These are phyloP conservation scores for Heliconius melpomene DNA, from an alignment of 1,140 invertebrate species.

Conservation along the genomic window DNA sequence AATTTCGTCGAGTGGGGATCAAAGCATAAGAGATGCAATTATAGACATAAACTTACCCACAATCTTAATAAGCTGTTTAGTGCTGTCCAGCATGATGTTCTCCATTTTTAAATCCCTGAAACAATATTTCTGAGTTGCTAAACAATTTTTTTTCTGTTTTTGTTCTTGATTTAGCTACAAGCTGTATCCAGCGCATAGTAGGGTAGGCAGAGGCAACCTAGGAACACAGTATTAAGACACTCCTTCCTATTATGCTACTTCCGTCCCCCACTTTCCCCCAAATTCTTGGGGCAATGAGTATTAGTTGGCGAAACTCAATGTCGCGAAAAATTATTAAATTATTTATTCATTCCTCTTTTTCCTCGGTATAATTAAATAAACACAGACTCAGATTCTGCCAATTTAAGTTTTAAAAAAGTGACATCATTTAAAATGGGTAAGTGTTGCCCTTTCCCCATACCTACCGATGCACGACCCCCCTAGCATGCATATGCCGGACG, in stretches of 20 bases:
- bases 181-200: neutral
- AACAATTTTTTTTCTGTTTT: too few species aligned
- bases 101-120: constrained; percentile 90
- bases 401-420: too few species aligned
- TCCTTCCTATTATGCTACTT: neutral
- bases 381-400: too few species aligned
- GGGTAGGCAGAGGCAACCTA: neutral
- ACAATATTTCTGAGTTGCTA: constrained; percentile 1
- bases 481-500: constrained; percentile 85
- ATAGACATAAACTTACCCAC: constrained; percentile 79
- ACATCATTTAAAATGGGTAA: too few species aligned
- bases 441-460: neutral
- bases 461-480: constrained; percentile 86
- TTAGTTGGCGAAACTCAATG: too few species aligned
- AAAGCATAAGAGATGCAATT: neutral
- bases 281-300: too few species aligned
- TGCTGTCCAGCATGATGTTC: constrained; percentile 87
- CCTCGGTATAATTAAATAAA: too few species aligned
- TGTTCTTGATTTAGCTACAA: too few species aligned
- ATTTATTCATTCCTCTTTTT: too few species aligned
- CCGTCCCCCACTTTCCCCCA: too few species aligned
- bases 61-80: constrained; percentile 85
- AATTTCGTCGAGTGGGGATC: too few species aligned
- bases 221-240: neutral
- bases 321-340: too few species aligned